phyloP scores from a whole-genome alignment of 2,113 vertebrate species.

The Paedocypris sp. region DNA sequence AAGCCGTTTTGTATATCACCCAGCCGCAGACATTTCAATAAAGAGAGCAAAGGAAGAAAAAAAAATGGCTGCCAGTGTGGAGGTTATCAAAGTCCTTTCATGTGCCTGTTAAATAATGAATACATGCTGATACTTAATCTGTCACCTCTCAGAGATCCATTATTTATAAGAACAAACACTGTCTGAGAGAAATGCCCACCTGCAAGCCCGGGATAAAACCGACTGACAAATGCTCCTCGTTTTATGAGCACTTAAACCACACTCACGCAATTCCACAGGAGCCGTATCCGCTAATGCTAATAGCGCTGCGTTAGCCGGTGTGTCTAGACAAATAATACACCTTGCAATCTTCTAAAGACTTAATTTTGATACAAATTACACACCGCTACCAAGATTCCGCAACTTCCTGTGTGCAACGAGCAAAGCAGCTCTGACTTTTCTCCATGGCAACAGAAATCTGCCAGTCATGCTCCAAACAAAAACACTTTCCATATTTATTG shows the following conservation, averaged over 20 bases:
- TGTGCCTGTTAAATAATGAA: conserved; percentile 38
- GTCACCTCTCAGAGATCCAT: conserved; percentile 33
- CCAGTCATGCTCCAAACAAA: not conserved
- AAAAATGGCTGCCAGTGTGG: conserved; percentile 31
- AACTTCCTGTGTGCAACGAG: not conserved
- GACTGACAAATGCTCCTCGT: conserved; percentile 1
- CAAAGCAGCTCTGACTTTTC: not conserved
- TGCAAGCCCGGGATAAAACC: conserved; percentile 20
- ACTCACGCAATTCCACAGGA: not conserved
- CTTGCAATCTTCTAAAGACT: not conserved
- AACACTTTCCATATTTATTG: not conserved
- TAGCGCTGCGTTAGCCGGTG: not conserved
- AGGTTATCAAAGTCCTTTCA: conserved; percentile 36
- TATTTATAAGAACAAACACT: conserved; percentile 39
- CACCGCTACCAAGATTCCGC: not conserved
- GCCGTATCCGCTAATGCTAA: not conserved
- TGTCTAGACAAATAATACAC: not conserved
- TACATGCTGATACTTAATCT: conserved; percentile 37
- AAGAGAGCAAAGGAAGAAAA: no score
- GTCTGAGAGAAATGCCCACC: conserved; percentile 29
- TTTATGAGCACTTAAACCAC: not conserved
- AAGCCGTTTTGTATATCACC: conserved; percentile 15
- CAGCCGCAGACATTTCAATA: conserved; percentile 20
- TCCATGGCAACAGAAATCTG: not conserved
- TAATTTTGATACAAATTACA: not conserved